A percentile compares a stretch with the other conserved stretches of the same genome.
Conservation (phyloP, 1,140 invertebrate species). For the Bombus impatiens region DNA sequence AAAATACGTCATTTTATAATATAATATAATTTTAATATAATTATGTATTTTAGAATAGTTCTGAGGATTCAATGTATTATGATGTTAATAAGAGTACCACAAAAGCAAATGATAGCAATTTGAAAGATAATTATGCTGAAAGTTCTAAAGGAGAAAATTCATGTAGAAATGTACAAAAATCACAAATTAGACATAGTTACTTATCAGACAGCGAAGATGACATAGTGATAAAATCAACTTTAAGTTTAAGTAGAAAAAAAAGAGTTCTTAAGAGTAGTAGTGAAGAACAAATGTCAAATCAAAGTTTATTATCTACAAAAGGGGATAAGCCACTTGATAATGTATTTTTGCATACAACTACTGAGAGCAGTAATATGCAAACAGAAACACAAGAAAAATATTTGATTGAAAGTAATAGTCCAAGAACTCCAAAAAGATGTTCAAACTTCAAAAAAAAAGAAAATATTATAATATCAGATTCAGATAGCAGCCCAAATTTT, state of each 20-base stretch:
- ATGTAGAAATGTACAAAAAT: background rate
- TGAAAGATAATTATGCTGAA: conserved; percentile 6
- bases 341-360: background rate
- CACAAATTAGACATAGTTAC: background rate
- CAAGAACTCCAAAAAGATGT: conserved; percentile 6
- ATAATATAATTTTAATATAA: background rate
- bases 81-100: background rate
- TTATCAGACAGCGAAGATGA: conserved; percentile 60
- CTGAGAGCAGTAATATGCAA: background rate
- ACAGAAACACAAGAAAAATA: background rate
- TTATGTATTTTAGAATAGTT: conserved; percentile 48
- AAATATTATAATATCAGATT: conserved; percentile 56
- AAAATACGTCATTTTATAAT: background rate
- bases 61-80: conserved; percentile 27
- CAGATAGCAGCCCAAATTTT: conserved; percentile 52
- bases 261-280: background rate
- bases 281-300: background rate
- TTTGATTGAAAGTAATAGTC: background rate
- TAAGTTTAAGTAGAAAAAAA: conserved; percentile 41
- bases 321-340: background rate
- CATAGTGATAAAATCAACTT: conserved; percentile 1
- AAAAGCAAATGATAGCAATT: background rate
- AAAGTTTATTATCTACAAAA: background rate
- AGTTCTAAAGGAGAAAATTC: background rate
- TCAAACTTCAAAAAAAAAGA: background rate